Conservation (phyloP, 92 coral and sea anemone genomes). For the Diadumene lineata region DNA sequence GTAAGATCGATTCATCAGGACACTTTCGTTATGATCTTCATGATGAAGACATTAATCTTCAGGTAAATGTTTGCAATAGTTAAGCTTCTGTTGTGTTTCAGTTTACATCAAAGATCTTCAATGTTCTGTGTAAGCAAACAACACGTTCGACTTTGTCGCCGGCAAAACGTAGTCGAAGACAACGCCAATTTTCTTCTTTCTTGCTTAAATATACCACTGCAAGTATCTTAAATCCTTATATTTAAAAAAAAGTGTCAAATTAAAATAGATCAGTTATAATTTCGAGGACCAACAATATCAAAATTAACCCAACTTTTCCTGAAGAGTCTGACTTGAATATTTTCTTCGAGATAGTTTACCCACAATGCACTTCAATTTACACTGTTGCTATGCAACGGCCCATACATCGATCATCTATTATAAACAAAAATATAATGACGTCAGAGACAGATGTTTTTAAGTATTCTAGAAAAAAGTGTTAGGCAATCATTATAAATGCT, state of each 20-base stretch:
- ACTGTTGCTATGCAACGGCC: constrained; percentile 25
- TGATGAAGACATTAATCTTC: constrained; percentile 11
- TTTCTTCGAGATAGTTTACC: constrained; percentile 11
- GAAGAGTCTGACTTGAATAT: constrained; percentile 3
- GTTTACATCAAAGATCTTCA: not conserved
- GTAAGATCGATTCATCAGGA: too few relatives aligned
- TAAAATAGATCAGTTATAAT: constrained; percentile 15
- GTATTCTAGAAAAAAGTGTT: not conserved
- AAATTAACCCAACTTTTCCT: not conserved
- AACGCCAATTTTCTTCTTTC: not conserved
- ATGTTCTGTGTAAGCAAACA: constrained; percentile 14
- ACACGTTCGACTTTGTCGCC: constrained; percentile 4
- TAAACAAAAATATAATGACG: constrained; percentile 22
- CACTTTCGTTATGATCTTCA: too few relatives aligned
- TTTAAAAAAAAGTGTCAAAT: not conserved
- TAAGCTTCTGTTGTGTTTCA: not conserved
- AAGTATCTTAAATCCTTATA: constrained; percentile 17
- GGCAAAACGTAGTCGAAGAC: not conserved
- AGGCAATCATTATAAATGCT: too few relatives aligned
- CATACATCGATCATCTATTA: constrained; percentile 5
- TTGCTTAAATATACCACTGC: not conserved
- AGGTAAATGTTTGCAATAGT: not conserved
- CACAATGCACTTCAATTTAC: constrained; percentile 21
- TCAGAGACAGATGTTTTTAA: constrained; percentile 6
- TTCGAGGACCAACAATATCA: constrained; percentile 26